Base-by-base conservation (phyloP, 2,888 invertebrate genomes). In the Hypselothyrea guttata region DNA sequence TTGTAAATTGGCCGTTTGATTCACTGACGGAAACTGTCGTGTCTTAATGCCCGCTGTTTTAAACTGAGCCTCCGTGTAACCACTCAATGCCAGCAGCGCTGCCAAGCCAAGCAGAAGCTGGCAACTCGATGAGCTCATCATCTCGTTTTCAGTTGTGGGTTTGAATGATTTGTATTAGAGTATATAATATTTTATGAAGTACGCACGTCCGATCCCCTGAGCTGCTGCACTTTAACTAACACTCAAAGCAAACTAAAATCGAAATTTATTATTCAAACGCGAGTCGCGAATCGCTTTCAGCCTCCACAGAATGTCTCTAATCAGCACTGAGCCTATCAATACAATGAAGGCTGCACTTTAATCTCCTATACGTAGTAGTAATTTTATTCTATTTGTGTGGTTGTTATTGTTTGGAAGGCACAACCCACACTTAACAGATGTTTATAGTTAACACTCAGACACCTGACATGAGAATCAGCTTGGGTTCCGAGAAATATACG, bases 11-110 rank as follows among this genome's bases (percentile, higher is more conserved):
- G 61, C 40, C 22, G 86, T 22, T 22, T 22, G 22, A 22, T 22
- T 22, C 3, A 22, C 22, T 22, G 22, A 41, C 9, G 69, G 44
- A 1, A 84, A 55, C 12, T 87, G 79, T 7, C 83, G 88, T 0
- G 88, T 88, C 41, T 88, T 88, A 40, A 88, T 87, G 63, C 88
- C 88, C 2, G 78, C 62, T 15, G 87, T 87, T 55, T 88, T 88
- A 27, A 70, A 78, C 57, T 87, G 87, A 9, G 79, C 84, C 13
- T 72, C 68, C 9, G 44, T 66, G 5, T 8, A 9, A 7, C 15
- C 37, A 16, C 42, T 57, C 13, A 62, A 35, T 13, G 54, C 46
- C 11, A 67, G 31, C 31, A 85, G 44, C 31, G 45, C 37, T 7
- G 44, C 53, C 30, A 63, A 15, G 3, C 40, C 27, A 12, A 76